Percentiles rank a stretch among this genome's conserved stretches.
Evolutionary conservation across 2,888 invertebrate species (phyloP).

Genomic region (Drosophila greeni): DNA sequence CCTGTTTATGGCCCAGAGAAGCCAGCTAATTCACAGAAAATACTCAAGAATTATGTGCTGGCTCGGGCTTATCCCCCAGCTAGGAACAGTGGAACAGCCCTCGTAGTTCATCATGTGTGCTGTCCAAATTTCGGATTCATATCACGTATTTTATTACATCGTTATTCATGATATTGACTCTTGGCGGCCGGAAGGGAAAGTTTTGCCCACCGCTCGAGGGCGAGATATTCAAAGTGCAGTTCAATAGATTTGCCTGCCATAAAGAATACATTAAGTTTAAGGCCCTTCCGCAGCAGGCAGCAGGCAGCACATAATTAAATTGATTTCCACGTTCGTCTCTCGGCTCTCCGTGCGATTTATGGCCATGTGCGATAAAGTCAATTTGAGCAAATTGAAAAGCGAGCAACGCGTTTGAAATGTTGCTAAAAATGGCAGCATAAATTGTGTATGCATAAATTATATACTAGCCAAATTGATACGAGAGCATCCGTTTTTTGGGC

Average conservation of each 20-base stretch:
- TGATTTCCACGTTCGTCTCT: slow-evolving; percentile 50
- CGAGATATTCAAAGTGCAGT: slow-evolving; percentile 67
- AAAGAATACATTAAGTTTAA: slow-evolving; percentile 68
- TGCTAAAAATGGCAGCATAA: slow-evolving; percentile 60
- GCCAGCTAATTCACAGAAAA: slow-evolving; percentile 63
- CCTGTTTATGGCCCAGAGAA: slow-evolving; percentile 41
- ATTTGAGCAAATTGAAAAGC: slow-evolving; percentile 62
- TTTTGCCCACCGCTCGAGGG: slow-evolving; percentile 44
- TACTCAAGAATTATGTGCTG: slow-evolving; percentile 43
- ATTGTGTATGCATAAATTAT: slow-evolving; percentile 60
- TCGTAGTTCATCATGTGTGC: slow-evolving; percentile 66
- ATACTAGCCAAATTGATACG: slow-evolving; percentile 46
- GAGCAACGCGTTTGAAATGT: slow-evolving; percentile 49
- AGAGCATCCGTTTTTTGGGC: slow-evolving; percentile 20
- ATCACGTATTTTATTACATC: slow-evolving; percentile 74
- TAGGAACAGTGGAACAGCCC: slow-evolving; percentile 16
- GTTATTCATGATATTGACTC: slow-evolving; percentile 67
- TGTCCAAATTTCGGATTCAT: slow-evolving; percentile 57
- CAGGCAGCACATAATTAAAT: slow-evolving; percentile 62
- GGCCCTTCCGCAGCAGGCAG: slow-evolving; percentile 48
- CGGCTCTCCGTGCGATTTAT: slow-evolving; percentile 50
- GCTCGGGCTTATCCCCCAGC: slow-evolving; percentile 31
- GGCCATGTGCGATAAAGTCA: slow-evolving; percentile 45
- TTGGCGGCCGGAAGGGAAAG: slow-evolving; percentile 28
- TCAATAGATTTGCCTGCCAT: slow-evolving; percentile 66